Percentiles rank a stretch among this genome's conserved stretches.
Conservation (phyloP, 30 jellyfish, hydroid and myxozoan species). For the Turritopsis dohrnii region DNA sequence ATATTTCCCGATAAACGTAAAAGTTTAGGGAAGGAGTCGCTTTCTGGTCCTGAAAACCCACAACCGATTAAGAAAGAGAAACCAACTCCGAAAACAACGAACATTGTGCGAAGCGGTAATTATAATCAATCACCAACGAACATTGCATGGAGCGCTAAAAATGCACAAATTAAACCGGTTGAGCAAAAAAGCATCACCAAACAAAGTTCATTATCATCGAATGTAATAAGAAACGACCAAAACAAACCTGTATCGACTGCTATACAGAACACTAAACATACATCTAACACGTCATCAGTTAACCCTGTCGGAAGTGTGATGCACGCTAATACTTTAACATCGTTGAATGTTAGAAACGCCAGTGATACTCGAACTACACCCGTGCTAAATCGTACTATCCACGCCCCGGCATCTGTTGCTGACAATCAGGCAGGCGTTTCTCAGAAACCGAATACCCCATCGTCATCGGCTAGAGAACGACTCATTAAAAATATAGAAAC, state of each 20-base stretch:
- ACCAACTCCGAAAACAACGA: not conserved
- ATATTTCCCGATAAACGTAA: not conserved
- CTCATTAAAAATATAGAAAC: not conserved
- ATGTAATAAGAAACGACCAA: not conserved
- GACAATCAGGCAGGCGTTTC: not conserved
- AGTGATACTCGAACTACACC: not conserved
- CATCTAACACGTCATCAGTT: too few relatives aligned
- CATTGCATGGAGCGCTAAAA: too few relatives aligned
- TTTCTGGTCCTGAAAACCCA: not conserved
- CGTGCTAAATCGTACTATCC: not conserved
- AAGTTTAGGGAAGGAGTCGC: not conserved
- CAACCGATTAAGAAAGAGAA: not conserved
- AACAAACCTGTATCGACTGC: not conserved
- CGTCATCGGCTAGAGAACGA: slow-evolving; percentile 1
- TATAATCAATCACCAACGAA: not conserved
- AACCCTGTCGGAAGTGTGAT: not conserved
- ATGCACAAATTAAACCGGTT: not conserved
- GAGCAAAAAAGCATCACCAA: not conserved
- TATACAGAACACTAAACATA: too few relatives aligned
- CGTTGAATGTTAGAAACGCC: not conserved
- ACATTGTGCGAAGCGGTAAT: not conserved
- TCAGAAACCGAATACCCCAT: not conserved
- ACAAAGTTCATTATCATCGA: not conserved
- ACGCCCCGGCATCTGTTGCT: not conserved
- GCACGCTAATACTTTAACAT: not conserved